These are phyloP conservation scores for Grapholita molesta DNA, from an alignment of 1,140 invertebrate species.

Conservation along the genomic window DNA sequence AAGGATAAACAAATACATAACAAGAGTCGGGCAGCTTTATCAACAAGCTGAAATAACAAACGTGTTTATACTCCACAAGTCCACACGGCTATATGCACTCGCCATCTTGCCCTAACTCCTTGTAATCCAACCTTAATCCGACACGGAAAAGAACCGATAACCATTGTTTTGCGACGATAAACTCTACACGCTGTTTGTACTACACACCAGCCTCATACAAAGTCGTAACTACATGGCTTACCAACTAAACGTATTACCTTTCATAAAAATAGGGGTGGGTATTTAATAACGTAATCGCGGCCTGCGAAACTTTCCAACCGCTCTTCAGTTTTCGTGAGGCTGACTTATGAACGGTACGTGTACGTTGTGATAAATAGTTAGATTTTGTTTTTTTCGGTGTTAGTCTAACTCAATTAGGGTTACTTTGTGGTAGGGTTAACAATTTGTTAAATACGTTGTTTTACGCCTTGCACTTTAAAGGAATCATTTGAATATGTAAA, in stretches of 20 bases:
- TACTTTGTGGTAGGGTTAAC: neutral
- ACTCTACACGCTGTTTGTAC: conserved; percentile 52
- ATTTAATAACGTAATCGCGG: conserved; percentile 51
- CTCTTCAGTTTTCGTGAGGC: conserved; percentile 28
- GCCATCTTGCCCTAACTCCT: conserved; percentile 22
- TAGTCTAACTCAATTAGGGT: neutral
- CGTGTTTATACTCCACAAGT: neutral
- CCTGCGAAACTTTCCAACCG: conserved; percentile 30
- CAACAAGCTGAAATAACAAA: neutral
- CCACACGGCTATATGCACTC: neutral
- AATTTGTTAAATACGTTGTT: neutral
- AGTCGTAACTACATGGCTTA: neutral
- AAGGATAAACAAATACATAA: neutral
- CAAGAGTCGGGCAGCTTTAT: neutral
- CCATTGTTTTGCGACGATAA: conserved; percentile 58
- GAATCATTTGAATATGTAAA: too few relatives aligned
- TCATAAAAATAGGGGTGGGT: conserved; percentile 7
- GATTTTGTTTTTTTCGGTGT: neutral
- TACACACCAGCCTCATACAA: conserved; percentile 35
- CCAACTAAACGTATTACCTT: neutral
- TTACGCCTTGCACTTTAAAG: too few relatives aligned
- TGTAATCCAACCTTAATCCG: conserved; percentile 62
- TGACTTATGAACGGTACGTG: conserved; percentile 45
- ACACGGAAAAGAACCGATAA: conserved; percentile 62
- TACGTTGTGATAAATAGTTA: neutral